Evolutionary conservation across 2,888 invertebrate genomes (phyloP), one percentile per base, ranked within the genome.

Genomic region (Pseudococcus longispinus): DNA sequence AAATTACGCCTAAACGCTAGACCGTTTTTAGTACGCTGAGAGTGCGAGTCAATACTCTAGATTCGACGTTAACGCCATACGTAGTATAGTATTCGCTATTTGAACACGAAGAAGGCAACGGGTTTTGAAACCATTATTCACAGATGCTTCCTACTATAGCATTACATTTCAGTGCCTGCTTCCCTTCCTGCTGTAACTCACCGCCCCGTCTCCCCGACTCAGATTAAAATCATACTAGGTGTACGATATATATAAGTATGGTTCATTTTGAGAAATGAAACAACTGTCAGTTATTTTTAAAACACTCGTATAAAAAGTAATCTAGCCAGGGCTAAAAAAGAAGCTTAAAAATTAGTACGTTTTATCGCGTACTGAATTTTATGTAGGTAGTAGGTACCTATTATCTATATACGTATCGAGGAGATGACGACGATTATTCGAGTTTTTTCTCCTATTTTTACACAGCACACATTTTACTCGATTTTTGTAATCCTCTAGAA

Each of bases 201-300:
- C 51, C 15, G 11, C 44, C 44, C 20, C 55, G 26, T 37, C 37
- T 5, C 37, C 9, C 37, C 9, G 65, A 23, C 60, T 60, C 1
- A 70, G 70, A 70, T 70, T 70, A 70, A 70, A 70, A 70, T 70
- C 70, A 70, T 70, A 29, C 70, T 70, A 70, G 70, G 70, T 70
- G 29, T 70, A 32, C 29, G 18, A 70, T 70, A 29, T 60, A 70
- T 18, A 29, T 70, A 70, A 70, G 77, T 80, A 42, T 42, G 77
- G 42, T 80, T 80, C 77, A 80, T 80, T 80, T 80, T 37, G 42
- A 42, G 77, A 80, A 80, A 80, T 80, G 77, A 80, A 80, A 80
- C 32, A 80, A 80, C 77, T 80, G 77, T 42, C 77, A 80, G 77
- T 42, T 42, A 80, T 80, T 80, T 42, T 42, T 42, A 37, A 80